Conservation (phyloP, 2,113 vertebrate species). For the Varanus komodoensis region DNA sequence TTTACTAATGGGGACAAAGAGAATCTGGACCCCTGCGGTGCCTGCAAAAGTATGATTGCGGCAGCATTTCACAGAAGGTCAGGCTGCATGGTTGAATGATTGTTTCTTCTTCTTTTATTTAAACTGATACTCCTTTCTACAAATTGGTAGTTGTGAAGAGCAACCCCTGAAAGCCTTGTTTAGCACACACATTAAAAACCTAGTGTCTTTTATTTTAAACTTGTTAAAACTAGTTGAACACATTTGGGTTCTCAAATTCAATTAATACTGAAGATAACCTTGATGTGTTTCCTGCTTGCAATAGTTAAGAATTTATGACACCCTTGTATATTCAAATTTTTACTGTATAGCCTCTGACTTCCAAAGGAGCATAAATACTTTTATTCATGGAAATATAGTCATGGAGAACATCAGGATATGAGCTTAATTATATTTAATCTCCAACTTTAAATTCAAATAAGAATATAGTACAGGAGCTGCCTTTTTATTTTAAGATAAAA, state of each 20-base stretch:
- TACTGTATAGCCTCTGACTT: constrained; percentile 24
- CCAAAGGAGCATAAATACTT: constrained; percentile 15
- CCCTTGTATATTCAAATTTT: constrained; percentile 9
- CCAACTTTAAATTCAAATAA: background rate
- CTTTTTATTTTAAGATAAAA: background rate
- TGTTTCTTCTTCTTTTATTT: background rate
- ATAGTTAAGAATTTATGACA: constrained; percentile 12
- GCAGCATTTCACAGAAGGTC: constrained; percentile 6
- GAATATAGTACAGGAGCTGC: background rate
- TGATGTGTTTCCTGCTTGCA: constrained; percentile 14
- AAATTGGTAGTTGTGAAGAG: background rate
- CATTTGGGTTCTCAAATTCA: background rate
- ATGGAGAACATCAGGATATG: background rate
- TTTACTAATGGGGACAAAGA: background rate
- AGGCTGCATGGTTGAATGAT: background rate
- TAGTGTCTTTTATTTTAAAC: constrained; percentile 3
- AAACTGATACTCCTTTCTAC: background rate
- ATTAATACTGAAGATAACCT: constrained; percentile 17
- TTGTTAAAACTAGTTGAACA: background rate
- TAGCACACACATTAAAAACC: background rate
- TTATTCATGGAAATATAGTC: constrained; percentile 18
- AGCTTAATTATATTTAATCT: background rate
- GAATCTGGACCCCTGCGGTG: background rate
- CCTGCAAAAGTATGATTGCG: background rate
- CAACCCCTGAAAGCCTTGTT: background rate